phyloP scores from a whole-genome alignment of 2,888 invertebrate genomes.

The Stramonita haemastoma region DNA sequence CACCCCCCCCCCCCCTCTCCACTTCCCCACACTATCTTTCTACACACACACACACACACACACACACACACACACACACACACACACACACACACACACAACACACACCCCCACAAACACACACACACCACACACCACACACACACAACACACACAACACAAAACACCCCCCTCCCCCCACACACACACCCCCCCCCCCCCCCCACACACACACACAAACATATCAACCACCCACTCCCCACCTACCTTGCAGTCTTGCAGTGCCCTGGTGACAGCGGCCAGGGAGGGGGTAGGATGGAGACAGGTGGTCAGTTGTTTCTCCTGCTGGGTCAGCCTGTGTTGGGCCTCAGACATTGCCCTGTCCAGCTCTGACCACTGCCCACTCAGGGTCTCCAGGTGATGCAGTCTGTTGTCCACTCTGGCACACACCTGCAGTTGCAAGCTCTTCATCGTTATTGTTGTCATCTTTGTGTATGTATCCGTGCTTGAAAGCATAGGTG shows the following conservation, averaged over 20 bases:
- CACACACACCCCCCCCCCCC: no score
- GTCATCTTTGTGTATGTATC: neutral
- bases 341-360: constrained; percentile 55
- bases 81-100: no score
- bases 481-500: neutral
- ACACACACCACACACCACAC: no score
- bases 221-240: no score
- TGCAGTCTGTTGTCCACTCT: constrained; percentile 64
- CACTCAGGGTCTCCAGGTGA: constrained; percentile 58
- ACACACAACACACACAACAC: no score
- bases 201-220: neutral
- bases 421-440: constrained; percentile 39
- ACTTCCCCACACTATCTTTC: neutral
- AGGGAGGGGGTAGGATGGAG: constrained; percentile 49
- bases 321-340: constrained; percentile 69
- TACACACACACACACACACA: neutral
- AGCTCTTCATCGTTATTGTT: neutral
- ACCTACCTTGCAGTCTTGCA: neutral
- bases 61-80: neutral
- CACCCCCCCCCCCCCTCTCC: neutral
- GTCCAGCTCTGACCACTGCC: constrained; percentile 71
- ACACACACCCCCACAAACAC: no score
- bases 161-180: no score
- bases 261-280: neutral
- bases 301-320: constrained; percentile 63